These are phyloP conservation scores for Monopis laevigella DNA, from an alignment of 2,888 invertebrate genomes.

Conservation along the genomic window DNA sequence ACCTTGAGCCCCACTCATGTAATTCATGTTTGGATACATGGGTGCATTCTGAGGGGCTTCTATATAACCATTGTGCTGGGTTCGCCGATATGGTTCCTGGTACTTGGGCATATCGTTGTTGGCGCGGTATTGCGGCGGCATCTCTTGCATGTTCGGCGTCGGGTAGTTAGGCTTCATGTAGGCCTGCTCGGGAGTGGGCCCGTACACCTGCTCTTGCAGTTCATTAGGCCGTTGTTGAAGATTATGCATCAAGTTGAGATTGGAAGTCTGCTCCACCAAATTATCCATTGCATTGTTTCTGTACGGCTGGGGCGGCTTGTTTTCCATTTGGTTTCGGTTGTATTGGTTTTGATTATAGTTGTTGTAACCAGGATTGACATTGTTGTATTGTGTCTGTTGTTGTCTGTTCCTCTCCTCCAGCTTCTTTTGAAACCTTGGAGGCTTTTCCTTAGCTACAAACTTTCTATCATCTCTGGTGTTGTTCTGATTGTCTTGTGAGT, in stretches of 20 bases:
- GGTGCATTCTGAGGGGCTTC: conserved; percentile 33
- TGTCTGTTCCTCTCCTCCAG: conserved; percentile 56
- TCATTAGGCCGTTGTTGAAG: conserved; percentile 27
- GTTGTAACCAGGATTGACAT: conserved; percentile 35
- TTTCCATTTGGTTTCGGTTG: conserved; percentile 38
- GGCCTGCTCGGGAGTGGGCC: conserved; percentile 28
- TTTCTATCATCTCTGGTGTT: conserved; percentile 40
- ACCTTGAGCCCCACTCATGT: conserved; percentile 25
- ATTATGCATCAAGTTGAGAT: conserved; percentile 36
- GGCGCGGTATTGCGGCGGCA: conserved; percentile 29
- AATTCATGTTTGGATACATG: conserved; percentile 35
- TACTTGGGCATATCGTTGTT: conserved; percentile 28
- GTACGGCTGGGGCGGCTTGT: conserved; percentile 33
- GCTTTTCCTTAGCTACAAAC: conserved; percentile 56
- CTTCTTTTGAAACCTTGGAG: conserved; percentile 70
- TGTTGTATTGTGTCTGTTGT: conserved; percentile 29
- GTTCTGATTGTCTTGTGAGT: too few relatives aligned
- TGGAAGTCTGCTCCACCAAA: conserved; percentile 43
- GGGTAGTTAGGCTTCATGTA: conserved; percentile 20
- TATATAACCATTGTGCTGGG: conserved; percentile 42
- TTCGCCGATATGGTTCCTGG: conserved; percentile 34
- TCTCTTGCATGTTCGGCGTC: conserved; percentile 34
- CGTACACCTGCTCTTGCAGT: conserved; percentile 33
- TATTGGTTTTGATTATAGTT: conserved; percentile 34
- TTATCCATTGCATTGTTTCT: conserved; percentile 38